These are phyloP conservation scores for Yponomeuta plumbellus DNA, from an alignment of 2,888 invertebrate genomes.

Conservation along the genomic window DNA sequence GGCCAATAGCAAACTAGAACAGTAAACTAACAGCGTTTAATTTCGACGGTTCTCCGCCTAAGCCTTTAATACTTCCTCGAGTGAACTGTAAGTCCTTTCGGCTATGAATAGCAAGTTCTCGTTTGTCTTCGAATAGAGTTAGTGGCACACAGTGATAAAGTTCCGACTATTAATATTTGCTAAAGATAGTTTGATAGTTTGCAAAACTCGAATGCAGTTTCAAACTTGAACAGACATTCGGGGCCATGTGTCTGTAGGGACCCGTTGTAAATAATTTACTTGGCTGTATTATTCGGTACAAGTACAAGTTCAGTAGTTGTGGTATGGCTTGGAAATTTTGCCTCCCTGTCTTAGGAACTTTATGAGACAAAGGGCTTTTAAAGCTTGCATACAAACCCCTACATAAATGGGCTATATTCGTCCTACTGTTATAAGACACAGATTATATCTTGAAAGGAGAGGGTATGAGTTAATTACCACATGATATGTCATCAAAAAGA, in stretches of 20 bases:
- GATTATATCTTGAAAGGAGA: too few relatives aligned
- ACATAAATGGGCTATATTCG: too few relatives aligned
- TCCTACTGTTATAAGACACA: too few relatives aligned
- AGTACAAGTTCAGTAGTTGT: not conserved
- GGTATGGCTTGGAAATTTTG: too few relatives aligned
- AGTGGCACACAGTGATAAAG: constrained; percentile 39
- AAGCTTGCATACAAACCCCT: too few relatives aligned
- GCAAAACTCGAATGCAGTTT: constrained; percentile 45
- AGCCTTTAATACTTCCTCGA: constrained; percentile 7
- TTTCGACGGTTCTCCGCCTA: constrained; percentile 5
- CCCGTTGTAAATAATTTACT: not conserved
- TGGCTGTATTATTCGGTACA: not conserved
- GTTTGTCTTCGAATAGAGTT: constrained; percentile 49
- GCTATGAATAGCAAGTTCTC: constrained; percentile 10
- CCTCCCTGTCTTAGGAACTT: too few relatives aligned
- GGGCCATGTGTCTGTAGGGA: constrained; percentile 18
- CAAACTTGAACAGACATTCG: constrained; percentile 27
- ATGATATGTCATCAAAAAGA: too few relatives aligned
- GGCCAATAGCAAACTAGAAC: not conserved
- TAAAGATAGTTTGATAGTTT: constrained; percentile 49
- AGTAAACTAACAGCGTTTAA: not conserved
- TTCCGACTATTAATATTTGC: constrained; percentile 57
- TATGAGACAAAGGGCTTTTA: too few relatives aligned
- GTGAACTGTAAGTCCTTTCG: constrained; percentile 12
- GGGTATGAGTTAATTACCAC: too few relatives aligned